Evolutionary conservation across 2,113 vertebrate genomes (phyloP).

Genomic region (western clawed frog (Xenopus tropicalis)): UCB_Xtro_10.0 CM004451.2:73277001-73277500

Average conservation of each 20-base stretch:
- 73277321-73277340: too few species aligned
- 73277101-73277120: conserved; percentile 32
- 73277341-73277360: too few species aligned
- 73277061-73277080: conserved; percentile 60
- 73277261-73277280: conserved; percentile 9
- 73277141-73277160: not conserved
- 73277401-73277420: too few species aligned
- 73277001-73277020: conserved; percentile 97
- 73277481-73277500: not conserved
- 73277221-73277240: conserved; percentile 30
- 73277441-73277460: conserved; percentile 24
- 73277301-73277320: too few species aligned
- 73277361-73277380: too few species aligned
- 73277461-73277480: not conserved
- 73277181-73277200: conserved; percentile 18
- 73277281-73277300: too few species aligned
- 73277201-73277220: conserved; percentile 27
- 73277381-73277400: too few species aligned
- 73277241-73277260: conserved; percentile 6
- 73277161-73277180: not conserved
- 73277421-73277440: conserved; percentile 23
- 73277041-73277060: conserved; percentile 66
- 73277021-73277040: conserved; percentile 83
- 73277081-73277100: conserved; percentile 59
- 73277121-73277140: conserved; percentile 2